These are phyloP conservation scores for Eilema caniola DNA, from an alignment of 2,888 invertebrate species.

Conservation along the genomic window DNA sequence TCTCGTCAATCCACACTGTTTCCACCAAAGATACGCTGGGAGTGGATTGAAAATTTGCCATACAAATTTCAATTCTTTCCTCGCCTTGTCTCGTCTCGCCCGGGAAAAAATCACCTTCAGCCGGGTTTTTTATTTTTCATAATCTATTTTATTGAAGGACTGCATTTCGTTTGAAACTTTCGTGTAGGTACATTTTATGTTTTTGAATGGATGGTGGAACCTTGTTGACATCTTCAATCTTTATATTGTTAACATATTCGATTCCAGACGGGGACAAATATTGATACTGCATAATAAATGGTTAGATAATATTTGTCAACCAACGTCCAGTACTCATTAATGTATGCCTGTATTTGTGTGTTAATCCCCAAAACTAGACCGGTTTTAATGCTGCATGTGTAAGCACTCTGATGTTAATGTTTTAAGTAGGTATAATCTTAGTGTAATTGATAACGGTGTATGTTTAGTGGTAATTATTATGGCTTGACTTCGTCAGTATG, in stretches of 20 bases:
- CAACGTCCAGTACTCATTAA: conserved; percentile 40
- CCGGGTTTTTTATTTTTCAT: too few species aligned
- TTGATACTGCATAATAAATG: conserved; percentile 19
- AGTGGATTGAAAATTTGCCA: too few species aligned
- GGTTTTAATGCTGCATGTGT: conserved; percentile 35
- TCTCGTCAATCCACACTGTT: too few species aligned
- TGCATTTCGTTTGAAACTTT: too few species aligned
- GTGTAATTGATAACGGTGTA: conserved; percentile 32
- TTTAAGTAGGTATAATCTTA: conserved; percentile 23
- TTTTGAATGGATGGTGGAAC: too few species aligned
- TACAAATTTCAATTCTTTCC: too few species aligned
- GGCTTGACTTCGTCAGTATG: background rate
- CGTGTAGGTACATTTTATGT: too few species aligned
- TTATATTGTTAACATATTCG: conserved; percentile 14
- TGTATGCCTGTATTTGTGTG: conserved; percentile 38
- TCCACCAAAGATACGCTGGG: too few species aligned
- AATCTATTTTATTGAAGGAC: too few species aligned
- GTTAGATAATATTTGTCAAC: conserved; percentile 46
- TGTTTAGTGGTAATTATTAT: background rate
- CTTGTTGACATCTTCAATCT: too few species aligned
- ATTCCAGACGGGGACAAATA: conserved; percentile 23
- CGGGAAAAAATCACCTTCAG: too few species aligned
- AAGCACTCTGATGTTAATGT: conserved; percentile 28
- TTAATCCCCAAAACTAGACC: conserved; percentile 49
- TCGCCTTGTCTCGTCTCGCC: too few species aligned